These are phyloP conservation scores for Gryon sp. DNA, from an alignment of 1,140 invertebrate genomes.

Conservation along the genomic window DNA sequence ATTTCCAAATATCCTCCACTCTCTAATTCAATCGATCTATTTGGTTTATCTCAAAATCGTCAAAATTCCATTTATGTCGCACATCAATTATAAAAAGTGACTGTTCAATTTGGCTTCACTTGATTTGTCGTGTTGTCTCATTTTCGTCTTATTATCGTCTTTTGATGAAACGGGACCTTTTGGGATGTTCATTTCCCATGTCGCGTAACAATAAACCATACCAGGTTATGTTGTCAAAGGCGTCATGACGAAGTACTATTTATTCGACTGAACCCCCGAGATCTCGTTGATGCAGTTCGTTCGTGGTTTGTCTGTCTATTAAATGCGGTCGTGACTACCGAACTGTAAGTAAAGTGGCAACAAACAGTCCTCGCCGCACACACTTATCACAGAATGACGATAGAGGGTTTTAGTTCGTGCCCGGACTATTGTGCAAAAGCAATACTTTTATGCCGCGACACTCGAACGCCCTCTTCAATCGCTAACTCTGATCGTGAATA, in stretches of 20 bases:
- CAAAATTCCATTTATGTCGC: too few relatives aligned
- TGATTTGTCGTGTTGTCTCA: conserved; percentile 10
- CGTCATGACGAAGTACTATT: conserved; percentile 54
- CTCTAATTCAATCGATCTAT: too few relatives aligned
- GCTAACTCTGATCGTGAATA: conserved; percentile 59
- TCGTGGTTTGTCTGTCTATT: conserved; percentile 55
- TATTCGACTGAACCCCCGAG: conserved; percentile 56
- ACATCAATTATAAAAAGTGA: too few relatives aligned
- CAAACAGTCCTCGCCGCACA: conserved; percentile 57
- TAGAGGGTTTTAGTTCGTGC: conserved; percentile 49
- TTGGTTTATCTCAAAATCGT: too few relatives aligned
- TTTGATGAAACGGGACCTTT: conserved; percentile 50
- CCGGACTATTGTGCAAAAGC: conserved; percentile 45
- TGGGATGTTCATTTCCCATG: conserved; percentile 65
- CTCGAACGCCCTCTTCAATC: conserved; percentile 54
- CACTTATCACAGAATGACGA: conserved; percentile 55
- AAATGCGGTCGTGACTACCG: conserved; percentile 56
- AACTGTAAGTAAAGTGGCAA: conserved; percentile 66
- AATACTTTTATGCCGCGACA: conserved; percentile 60
- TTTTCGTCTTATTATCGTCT: conserved; percentile 40
- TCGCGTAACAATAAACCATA: conserved; percentile 60
- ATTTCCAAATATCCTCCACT: too few relatives aligned
- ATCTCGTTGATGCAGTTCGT: conserved; percentile 48
- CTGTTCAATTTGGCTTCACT: too few relatives aligned
- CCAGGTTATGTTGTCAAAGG: conserved; percentile 41